A percentile compares a stretch with the other conserved stretches of the same genome.
Evolutionary conservation across 2,113 vertebrate genomes (phyloP).

Genomic region (Lasiurus cinereus): DNA sequence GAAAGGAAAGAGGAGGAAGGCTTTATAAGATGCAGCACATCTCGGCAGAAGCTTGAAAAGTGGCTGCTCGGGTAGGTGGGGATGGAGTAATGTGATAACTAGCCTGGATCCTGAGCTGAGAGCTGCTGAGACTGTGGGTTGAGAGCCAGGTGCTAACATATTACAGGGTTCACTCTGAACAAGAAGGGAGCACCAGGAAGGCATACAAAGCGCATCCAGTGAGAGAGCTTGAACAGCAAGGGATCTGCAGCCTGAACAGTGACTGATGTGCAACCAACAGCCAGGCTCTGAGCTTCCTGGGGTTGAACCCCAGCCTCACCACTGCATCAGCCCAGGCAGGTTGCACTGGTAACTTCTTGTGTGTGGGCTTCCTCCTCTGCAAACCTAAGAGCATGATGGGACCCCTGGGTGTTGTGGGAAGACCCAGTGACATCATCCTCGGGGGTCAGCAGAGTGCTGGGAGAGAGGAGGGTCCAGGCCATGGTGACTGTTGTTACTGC

Average conservation of each 20-base stretch:
- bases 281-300: not conserved
- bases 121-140: not conserved
- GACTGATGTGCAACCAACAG: not conserved
- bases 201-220: accelerated
- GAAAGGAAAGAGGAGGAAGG: not conserved
- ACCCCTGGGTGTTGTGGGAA: not conserved
- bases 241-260: not conserved
- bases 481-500: accelerated
- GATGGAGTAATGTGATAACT: accelerated
- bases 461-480: accelerated
- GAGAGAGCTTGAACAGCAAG: not conserved
- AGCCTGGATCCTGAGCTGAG: not conserved
- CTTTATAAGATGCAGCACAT: not conserved
- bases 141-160: too few relatives aligned
- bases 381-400: not conserved
- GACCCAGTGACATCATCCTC: accelerated
- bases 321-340: too few relatives aligned
- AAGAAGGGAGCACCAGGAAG: not conserved
- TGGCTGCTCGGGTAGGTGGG: not conserved
- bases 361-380: not conserved
- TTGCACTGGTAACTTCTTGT: not conserved
- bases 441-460: accelerated
- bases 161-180: not conserved
- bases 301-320: not conserved
- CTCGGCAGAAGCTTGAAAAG: not conserved